Conservation (phyloP, 2,888 invertebrate species). For the Conistra vaccinii region DNA sequence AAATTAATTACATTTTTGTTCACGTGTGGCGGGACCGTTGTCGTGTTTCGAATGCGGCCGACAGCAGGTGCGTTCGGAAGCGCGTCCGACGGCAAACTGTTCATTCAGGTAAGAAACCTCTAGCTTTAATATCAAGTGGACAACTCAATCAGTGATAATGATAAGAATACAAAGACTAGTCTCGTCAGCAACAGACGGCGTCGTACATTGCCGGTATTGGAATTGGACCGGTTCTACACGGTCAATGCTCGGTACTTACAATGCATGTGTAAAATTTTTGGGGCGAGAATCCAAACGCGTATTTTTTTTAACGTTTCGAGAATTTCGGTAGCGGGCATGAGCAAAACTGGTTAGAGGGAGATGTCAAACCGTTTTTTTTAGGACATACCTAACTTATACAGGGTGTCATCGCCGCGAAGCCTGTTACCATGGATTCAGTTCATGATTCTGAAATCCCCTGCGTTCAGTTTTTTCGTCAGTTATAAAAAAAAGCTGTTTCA, state of each 20-base stretch:
- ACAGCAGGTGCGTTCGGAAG: slow-evolving; percentile 72
- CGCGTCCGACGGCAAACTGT: slow-evolving; percentile 77
- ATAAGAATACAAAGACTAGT: slow-evolving; percentile 75
- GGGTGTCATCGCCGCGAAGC: too few species aligned
- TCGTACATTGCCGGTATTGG: slow-evolving; percentile 61
- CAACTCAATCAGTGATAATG: slow-evolving; percentile 84
- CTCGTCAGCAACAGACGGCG: slow-evolving; percentile 59
- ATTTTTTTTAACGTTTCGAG: slow-evolving; percentile 48
- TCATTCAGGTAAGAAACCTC: slow-evolving; percentile 72
- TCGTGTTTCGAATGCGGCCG: slow-evolving; percentile 61
- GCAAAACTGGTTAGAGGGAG: slow-evolving; percentile 41
- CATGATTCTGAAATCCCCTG: too few species aligned
- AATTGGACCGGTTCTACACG: slow-evolving; percentile 76
- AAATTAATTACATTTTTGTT: slow-evolving; percentile 75
- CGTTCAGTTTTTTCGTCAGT: too few species aligned
- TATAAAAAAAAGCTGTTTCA: too few species aligned
- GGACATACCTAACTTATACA: background rate
- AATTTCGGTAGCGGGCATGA: slow-evolving; percentile 27
- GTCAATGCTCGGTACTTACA: slow-evolving; percentile 72
- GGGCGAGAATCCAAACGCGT: slow-evolving; percentile 39
- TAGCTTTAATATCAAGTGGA: slow-evolving; percentile 84
- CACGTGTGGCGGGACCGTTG: slow-evolving; percentile 59
- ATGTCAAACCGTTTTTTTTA: slow-evolving; percentile 8
- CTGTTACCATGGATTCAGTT: too few species aligned
- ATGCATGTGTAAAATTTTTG: slow-evolving; percentile 62